Percentiles rank a stretch among this genome's conserved stretches.
Conservation (phyloP, 1,140 invertebrate species). For the Zaprionus capensis region DNA sequence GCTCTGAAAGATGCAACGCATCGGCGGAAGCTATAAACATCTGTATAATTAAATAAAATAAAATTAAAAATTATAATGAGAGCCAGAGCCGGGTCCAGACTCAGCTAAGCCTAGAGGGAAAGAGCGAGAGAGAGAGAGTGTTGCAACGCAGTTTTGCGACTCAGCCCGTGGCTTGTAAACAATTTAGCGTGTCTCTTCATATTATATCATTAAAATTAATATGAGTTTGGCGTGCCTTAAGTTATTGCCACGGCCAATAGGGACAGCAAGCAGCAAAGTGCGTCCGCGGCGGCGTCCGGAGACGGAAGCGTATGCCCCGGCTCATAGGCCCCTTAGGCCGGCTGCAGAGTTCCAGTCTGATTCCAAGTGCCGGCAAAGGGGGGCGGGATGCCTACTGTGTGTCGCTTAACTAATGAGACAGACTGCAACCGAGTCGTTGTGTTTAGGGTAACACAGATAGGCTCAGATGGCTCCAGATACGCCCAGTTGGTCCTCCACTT, state of each 20-base stretch:
- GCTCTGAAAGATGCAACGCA: conserved; percentile 60
- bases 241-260: conserved; percentile 41
- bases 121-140: background rate
- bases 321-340: conserved; percentile 21
- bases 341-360: conserved; percentile 24
- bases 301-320: conserved; percentile 22
- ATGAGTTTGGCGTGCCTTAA: conserved; percentile 74
- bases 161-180: conserved; percentile 69
- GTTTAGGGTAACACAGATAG: conserved; percentile 28
- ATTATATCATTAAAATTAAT: conserved; percentile 83
- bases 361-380: background rate
- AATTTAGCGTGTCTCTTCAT: conserved; percentile 80
- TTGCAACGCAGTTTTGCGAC: conserved; percentile 45
- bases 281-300: conserved; percentile 35
- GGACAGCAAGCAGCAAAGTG: conserved; percentile 45
- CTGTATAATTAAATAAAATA: conserved; percentile 83
- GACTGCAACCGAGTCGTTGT: conserved; percentile 43
- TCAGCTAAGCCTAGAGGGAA: background rate
- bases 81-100: conserved; percentile 5
- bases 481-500: conserved; percentile 12
- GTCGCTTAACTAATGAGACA: conserved; percentile 54
- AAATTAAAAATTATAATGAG: conserved; percentile 82
- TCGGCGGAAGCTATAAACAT: conserved; percentile 80
- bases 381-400: conserved; percentile 25
- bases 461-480: conserved; percentile 2